Base-by-base conservation (phyloP, 2,113 vertebrate genomes). In the Perognathus longimembris region DNA sequence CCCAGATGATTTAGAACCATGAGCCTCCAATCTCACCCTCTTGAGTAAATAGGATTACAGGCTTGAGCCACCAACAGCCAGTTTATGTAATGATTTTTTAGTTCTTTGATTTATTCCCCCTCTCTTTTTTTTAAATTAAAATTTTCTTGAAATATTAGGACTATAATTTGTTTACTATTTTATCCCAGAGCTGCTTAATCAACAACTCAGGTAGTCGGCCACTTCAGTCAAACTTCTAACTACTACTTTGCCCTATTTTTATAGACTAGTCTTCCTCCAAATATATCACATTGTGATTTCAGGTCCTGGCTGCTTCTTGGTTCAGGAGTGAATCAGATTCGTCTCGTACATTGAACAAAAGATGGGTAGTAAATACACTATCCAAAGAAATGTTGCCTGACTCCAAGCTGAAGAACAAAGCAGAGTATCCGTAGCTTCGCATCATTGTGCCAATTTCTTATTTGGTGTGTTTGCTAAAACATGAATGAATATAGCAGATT, bases 401-500 rank as follows among this genome's bases (percentile, higher is more conserved):
- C 76, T 93, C 80, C 14, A 79, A 94, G 84, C 54, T 32, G 91
- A 84, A 94, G 91, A 92, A 94, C 61, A 90, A 94, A 96, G 50
- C 85, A 36, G 80, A 91, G 66, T 91, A 93, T 92, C 95, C 86
- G 63, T 84, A 77, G 86, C 50, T 67, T 81, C 75, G 84, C 57
- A 85, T 95, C 89, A 94, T 92, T 73, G 76, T 90, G 88, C 89
- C 92, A 57, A 78, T 81, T 96, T 92, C 93, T 96, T 94, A 91
- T 92, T 96, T 92, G 92, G 86, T 9, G 8, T 91, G 91, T 94
- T 92, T 73, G 64, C 21, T 1, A 36, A 94, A 96, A 95, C 77
- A 85, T 94, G 95, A 94, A 94, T 95, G 96, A 96, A 92, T 89
- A 92, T 61, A 93, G 84, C 84, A 91, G 84, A 90, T 93, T 92